Base-by-base conservation (phyloP, 2,888 invertebrate genomes). In the Uloborus plumipes region DNA sequence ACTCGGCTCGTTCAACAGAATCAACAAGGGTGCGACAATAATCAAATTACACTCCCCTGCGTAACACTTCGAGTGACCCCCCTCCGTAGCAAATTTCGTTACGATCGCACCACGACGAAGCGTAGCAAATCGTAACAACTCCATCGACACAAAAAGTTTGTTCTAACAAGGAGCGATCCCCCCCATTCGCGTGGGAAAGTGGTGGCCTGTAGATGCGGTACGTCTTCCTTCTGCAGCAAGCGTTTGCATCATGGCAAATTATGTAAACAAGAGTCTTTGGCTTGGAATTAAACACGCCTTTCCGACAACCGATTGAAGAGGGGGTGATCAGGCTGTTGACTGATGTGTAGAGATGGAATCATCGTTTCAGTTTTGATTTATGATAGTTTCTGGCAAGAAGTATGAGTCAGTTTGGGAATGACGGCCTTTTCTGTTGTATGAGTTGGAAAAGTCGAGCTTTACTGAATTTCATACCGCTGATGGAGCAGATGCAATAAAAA, bases 211-310 rank as follows among this genome's bases (percentile, higher is more conserved):
- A 20, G 13, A 15, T 11, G n/a, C 2, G 16, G n/a, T 18, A n/a
- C n/a, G 18, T n/a, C 55, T 9, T 55, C 59, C 16, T 31, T 18
- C 18, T 53, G 61, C 20, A 64, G 6, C 39, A 39, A 13, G 20
- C 70, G 49, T 22, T 62, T 62, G 50, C 62, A 70, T 67, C 75
- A 66, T 47, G 50, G n/a, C 51, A 49, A 65, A 75, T 65, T 77
- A 77, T 77, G 76, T 77, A 69, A 77, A 77, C 70, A 77, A n/a
- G 53, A 69, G 11, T 62, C 62, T 70, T 31, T 70, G 22, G 69
- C 61, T 53, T 31, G 14, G 31, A 22, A 70, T 77, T 77, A 39
- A 55, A 6, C 47, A 62, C 76, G 76, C 62, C 55, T 70, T 67
- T 69, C 69, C 22, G 18, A 20, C 20, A 11, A 18, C 50, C 39